Evolutionary conservation across 2,113 vertebrate species (phyloP).

Genomic region (Eclectus roratus): DNA sequence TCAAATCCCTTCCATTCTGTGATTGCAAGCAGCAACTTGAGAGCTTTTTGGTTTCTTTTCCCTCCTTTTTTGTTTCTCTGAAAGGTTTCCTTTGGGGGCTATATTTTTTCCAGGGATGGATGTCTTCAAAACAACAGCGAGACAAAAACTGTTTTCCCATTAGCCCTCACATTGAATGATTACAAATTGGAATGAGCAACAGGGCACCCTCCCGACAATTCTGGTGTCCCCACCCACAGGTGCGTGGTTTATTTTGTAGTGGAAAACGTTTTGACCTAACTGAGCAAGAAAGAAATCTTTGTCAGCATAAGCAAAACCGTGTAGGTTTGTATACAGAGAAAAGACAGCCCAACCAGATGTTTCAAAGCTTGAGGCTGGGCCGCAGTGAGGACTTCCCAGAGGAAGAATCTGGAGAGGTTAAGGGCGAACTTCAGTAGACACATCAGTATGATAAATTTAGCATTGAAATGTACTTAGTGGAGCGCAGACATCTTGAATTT

Average conservation of each 20-base stretch:
- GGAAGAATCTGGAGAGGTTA: background rate
- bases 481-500: background rate
- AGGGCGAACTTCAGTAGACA: background rate
- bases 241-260: background rate
- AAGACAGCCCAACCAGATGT: background rate
- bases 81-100: background rate
- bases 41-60: background rate
- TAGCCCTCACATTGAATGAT: background rate
- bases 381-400: background rate
- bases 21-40: background rate
- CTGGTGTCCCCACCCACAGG: background rate
- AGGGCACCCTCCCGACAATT: background rate
- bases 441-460: constrained; percentile 25
- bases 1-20: background rate
- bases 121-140: background rate
- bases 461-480: background rate
- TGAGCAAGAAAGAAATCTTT: background rate
- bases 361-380: background rate
- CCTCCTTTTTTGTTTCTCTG: background rate
- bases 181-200: background rate
- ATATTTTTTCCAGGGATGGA: background rate
- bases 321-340: background rate
- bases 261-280: background rate
- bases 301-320: background rate
- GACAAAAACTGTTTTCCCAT: background rate